phyloP scores from a whole-genome alignment of 2,113 vertebrate species.

The Austrofundulus limnaeus region DNA sequence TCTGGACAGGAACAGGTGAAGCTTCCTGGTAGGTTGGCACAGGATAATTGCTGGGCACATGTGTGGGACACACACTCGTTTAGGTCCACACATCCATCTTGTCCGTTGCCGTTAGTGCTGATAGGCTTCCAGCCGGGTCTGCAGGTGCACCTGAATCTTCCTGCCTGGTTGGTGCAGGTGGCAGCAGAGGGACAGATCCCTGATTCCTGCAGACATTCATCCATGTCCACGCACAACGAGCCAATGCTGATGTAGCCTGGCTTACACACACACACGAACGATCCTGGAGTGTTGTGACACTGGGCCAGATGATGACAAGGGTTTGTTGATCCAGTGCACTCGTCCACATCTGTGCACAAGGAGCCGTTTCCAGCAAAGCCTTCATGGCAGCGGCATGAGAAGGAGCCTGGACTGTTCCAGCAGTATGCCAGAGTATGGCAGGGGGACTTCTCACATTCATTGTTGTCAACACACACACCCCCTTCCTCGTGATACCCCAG shows the following conservation, averaged over 20 bases:
- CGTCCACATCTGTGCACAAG: conserved; percentile 79
- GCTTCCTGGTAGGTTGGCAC: conserved; percentile 75
- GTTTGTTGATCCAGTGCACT: conserved; percentile 61
- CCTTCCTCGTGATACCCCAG: conserved; percentile 69
- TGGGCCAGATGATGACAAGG: conserved; percentile 71
- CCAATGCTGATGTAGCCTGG: conserved; percentile 72
- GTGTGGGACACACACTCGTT: conserved; percentile 74
- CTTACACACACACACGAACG: conserved; percentile 74
- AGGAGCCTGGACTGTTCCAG: conserved; percentile 78
- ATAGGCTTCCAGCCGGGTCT: conserved; percentile 67
- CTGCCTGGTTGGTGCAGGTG: conserved; percentile 73
- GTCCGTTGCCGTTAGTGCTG: conserved; percentile 52
- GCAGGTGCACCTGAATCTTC: conserved; percentile 77
- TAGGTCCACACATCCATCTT: conserved; percentile 71
- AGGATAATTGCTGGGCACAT: conserved; percentile 65
- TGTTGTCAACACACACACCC: conserved; percentile 68
- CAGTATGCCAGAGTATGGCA: conserved; percentile 76
- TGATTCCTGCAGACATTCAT: conserved; percentile 76
- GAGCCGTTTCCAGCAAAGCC: conserved; percentile 77
- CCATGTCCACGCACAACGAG: conserved; percentile 74
- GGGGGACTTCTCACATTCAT: conserved; percentile 73
- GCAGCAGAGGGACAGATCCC: conserved; percentile 75
- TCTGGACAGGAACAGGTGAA: conserved; percentile 74
- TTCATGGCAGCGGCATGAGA: conserved; percentile 75
- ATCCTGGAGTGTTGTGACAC: conserved; percentile 81